A percentile compares a stretch with the other conserved stretches of the same genome.
These are phyloP conservation scores for Cinclus cinclus DNA, from an alignment of 2,113 vertebrate species.

Conservation along the genomic window DNA sequence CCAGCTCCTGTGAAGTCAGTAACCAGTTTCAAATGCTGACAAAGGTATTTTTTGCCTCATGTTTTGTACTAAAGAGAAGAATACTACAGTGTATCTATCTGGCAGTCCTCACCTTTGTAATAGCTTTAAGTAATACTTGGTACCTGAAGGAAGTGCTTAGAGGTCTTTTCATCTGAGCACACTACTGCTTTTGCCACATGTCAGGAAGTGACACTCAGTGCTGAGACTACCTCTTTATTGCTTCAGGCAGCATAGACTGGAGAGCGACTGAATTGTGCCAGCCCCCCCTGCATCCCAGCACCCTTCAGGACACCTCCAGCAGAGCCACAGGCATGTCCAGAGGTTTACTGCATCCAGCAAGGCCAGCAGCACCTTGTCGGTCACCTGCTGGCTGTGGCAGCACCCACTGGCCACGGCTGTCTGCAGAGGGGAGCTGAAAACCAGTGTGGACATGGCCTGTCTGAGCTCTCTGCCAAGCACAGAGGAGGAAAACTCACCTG, in stretches of 20 bases:
- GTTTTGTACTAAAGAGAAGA: neutral
- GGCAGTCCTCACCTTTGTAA: neutral
- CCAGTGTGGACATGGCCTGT: accelerated
- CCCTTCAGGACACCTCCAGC: neutral
- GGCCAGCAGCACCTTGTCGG: neutral
- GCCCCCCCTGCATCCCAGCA: neutral
- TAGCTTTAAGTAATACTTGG: neutral
- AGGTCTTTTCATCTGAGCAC: neutral
- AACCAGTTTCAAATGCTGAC: neutral
- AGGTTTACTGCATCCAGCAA: neutral
- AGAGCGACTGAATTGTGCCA: neutral
- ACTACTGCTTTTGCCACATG: neutral
- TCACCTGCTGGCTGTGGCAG: neutral
- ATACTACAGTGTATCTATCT: neutral
- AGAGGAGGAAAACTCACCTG: neutral
- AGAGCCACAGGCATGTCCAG: neutral
- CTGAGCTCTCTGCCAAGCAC: neutral
- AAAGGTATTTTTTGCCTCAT: neutral
- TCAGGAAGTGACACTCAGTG: neutral
- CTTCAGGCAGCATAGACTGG: neutral
- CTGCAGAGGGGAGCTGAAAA: neutral
- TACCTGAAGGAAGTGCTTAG: neutral
- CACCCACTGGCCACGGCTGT: accelerated
- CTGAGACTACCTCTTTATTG: neutral
- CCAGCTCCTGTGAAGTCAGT: neutral